A percentile compares a stretch with the other conserved stretches of the same genome.
These are phyloP conservation scores for Meghimatium bilineatum DNA, from an alignment of 2,888 invertebrate species.

Conservation along the genomic window DNA sequence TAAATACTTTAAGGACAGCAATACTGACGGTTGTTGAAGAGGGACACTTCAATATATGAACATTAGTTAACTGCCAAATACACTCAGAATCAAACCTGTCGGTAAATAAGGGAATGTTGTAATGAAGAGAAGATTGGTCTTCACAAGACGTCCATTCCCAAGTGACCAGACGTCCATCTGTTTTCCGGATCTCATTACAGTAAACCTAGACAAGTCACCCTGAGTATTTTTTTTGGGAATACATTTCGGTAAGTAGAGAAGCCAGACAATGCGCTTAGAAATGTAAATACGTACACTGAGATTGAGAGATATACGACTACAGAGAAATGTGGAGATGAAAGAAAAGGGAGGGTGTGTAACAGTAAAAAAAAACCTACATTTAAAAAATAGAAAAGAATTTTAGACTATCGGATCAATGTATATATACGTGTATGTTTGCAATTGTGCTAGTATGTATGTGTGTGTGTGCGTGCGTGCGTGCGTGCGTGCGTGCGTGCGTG, in stretches of 20 bases:
- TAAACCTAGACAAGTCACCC: neutral
- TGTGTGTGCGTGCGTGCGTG: too few species aligned
- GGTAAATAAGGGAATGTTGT: constrained; percentile 6
- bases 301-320: neutral
- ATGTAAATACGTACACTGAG: neutral
- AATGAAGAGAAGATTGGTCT: neutral
- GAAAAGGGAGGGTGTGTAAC: too few species aligned
- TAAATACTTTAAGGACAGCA: neutral
- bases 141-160: neutral
- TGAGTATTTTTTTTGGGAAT: neutral
- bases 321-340: neutral
- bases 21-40: neutral
- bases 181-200: constrained; percentile 7
- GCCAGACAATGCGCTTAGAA: neutral
- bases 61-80: constrained; percentile 4
- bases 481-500: too few species aligned
- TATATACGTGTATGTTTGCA: neutral
- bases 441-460: neutral
- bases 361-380: too few species aligned
- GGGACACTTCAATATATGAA: neutral
- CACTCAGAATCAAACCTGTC: neutral
- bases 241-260: neutral
- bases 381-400: too few species aligned
- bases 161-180: neutral
- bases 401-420: too few species aligned